Evolutionary conservation across 1,140 invertebrate species (phyloP), one percentile per base, ranked within the genome.

Genomic region (Sarcophaga peregrina): DNA sequence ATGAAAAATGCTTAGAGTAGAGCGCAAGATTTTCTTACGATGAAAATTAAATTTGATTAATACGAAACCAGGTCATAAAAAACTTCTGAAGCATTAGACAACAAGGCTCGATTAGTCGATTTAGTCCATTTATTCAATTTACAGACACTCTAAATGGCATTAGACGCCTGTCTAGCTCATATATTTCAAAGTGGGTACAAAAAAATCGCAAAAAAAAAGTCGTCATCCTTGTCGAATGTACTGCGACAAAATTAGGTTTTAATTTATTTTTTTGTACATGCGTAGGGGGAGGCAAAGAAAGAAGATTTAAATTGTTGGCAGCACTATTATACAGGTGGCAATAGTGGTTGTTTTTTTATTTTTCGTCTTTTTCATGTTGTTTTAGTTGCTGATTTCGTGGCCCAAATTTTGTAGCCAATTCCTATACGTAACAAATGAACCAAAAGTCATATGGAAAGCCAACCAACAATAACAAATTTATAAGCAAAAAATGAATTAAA

Each of bases 281-380:
- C 58, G 62, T 68, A 68, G 62, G 62, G 62, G 62, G 62, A 68
- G 62, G 62, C 8, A 68, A 17, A 68, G 50, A 20, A 68, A 68
- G 62, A 9, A 10, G 58, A 68, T n/a, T 68, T 9, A 68, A 7
- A 20, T 68, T 68, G 62, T 68, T 68, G 62, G 62, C 62, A 68
- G 62, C n/a, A 20, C 62, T 20, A 20, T 20, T 68, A 68, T 68
- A 25, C 62, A 68, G 62, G 62, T 68, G 62, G 62, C 62, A 25
- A 68, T 68, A 68, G 62, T 68, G 62, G 62, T 68, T 68, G 62
- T 17, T 20, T 68, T 68, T 68, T 68, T 68, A 10, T 8, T n/a
- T n/a, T n/a, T n/a, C n/a, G n/a, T n/a, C n/a, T n/a, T n/a, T 7
- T 68, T 68, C 10, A 8, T 68, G n/a, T 20, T 6, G n/a, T 58